These are phyloP conservation scores for Capitulum mitella DNA, from an alignment of 2,888 invertebrate genomes.

Conservation along the genomic window DNA sequence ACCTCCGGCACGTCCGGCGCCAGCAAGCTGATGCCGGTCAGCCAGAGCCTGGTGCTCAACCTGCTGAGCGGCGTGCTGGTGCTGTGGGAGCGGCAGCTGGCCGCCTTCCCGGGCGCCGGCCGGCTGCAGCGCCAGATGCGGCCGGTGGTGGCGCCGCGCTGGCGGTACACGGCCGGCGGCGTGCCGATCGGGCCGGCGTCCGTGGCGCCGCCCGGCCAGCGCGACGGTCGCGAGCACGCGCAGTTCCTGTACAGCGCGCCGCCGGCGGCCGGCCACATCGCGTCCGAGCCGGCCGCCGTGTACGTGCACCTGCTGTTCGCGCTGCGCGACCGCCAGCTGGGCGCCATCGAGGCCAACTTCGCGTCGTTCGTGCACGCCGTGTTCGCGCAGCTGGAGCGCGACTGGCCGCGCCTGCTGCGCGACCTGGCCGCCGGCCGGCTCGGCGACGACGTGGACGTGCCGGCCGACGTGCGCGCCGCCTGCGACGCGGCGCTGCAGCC, in stretches of 20 bases:
- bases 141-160: neutral
- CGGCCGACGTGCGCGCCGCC: constrained; percentile 27
- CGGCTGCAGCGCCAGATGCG: constrained; percentile 17
- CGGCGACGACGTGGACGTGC: neutral
- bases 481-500: constrained; percentile 38
- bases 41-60: neutral
- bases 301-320: constrained; percentile 43
- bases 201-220: neutral
- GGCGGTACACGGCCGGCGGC: neutral
- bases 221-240: neutral
- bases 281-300: constrained; percentile 41
- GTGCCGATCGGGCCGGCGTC: constrained; percentile 1
- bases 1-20: constrained; percentile 26
- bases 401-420: constrained; percentile 38
- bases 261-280: constrained; percentile 39
- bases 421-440: constrained; percentile 38
- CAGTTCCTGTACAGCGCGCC: constrained; percentile 40
- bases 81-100: neutral
- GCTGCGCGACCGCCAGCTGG: constrained; percentile 40
- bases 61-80: neutral
- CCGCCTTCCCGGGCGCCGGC: neutral
- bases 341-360: constrained; percentile 43
- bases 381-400: constrained; percentile 39
- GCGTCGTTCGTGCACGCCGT: constrained; percentile 41
- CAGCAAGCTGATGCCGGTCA: constrained; percentile 23